Evolutionary conservation across 2,113 vertebrate genomes (phyloP), one percentile per base, ranked within the genome.

Genomic region (Empidonax alnorum): DNA sequence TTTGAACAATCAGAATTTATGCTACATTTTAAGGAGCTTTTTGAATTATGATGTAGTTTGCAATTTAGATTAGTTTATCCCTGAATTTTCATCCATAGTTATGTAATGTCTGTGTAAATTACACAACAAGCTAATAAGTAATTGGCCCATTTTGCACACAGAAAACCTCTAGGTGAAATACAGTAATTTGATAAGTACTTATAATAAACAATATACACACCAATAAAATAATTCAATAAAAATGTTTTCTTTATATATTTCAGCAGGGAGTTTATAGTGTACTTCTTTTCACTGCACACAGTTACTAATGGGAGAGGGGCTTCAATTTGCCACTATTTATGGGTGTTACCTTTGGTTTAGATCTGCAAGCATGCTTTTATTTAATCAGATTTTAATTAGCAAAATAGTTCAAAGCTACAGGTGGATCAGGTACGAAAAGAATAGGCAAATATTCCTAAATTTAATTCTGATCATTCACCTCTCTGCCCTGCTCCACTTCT

Each of bases 141-240:
- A 93, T 82, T 89, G 79, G 69, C 68, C n/a, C 5, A 65, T 93
- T 96, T 94, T 89, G 58, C 30, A 68, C 16, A 65, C 2, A 2
- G n/a, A 63, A n/a, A 90, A 74, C n/a, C 62, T 89, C 58, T 71
- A 87, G 49, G 55, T 87, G 82, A 94, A 96, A 46, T 35, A 53
- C 3, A 46, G 18, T 71, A 44, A 59, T 78, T 84, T 86, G 14
- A 73, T 69, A 82, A 84, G 67, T 62, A 74, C 14, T 94, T 86
- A 44, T 15, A 85, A 79, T 56, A 90, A 72, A 44, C 24, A 20
- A 25, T 55, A 2, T 23, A 44, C 78, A 19, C 19, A 35, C 20
- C 19, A 74, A 80, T 88, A 75, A 67, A 91, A 79, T 89, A 88
- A 85, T 75, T 50, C 39, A 52, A 84, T 84, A 14, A 59, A 94